Base-by-base conservation (phyloP, 2,888 invertebrate genomes). In the Toxonevra muliebris region DNA sequence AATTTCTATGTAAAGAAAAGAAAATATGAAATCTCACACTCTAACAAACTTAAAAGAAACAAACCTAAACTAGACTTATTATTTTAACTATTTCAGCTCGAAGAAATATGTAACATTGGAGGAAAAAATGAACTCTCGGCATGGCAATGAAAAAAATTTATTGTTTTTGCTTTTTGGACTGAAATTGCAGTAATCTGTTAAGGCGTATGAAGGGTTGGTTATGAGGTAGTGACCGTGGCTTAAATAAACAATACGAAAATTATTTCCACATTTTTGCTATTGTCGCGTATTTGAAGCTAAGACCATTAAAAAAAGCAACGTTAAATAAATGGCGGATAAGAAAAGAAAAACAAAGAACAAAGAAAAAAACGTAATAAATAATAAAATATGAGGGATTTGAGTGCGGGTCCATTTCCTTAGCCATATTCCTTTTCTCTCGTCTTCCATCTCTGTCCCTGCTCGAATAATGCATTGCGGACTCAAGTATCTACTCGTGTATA, bases 71-170 rank as follows among this genome's bases (percentile, higher is more conserved):
- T n/a, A n/a, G 30, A 30, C 30, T 2, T 30, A n/a, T 30, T 30
- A 2, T 30, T 30, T 30, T 4, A 4, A 7, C 30, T 30, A 30
- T 30, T 30, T 7, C 30, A 30, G 3, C 30, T 30, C 30, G 30
- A 30, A 30, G 7, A 30, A 30, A 30, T 30, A 30, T 30, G 30
- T 30, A 4, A 4, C 7, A 30, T 30, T 30, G 30, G 7, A 30
- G 2, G 30, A 30, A 57, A 30, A 57, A 57, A 57, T 57, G 57
- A 57, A 57, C 57, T 57, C 57, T 57, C 40, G 30, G 40, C 57
- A 57, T 57, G 57, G 57, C 57, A 57, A 57, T 57, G 57, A 57
- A 57, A 57, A 12, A 41, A 40, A 40, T 55, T 57, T 57, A 57
- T 57, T 57, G 57, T 57, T 40, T 52, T 30, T 57, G 15, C 57